Base-by-base conservation (phyloP, 2,797 vertebrate species). In the Lerista edwardsae region DNA sequence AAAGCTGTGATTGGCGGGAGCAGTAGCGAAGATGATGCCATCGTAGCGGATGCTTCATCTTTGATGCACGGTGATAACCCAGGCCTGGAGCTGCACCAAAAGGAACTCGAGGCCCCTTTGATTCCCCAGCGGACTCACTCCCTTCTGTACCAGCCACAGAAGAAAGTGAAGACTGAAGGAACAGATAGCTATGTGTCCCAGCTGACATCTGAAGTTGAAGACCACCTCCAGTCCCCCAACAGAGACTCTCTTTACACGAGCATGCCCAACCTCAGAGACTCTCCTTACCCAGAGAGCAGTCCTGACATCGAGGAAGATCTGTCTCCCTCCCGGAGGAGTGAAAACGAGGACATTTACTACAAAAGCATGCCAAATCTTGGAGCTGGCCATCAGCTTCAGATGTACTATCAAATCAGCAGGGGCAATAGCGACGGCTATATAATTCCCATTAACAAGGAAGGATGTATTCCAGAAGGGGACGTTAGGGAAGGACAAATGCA, bases 401-500 rank as follows among this genome's bases (percentile, higher is more conserved):
- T 97, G 95, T 99, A 98, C 96, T 99, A 99, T 96, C 98, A 99
- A 94, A 98, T 99, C 95, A 98, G 98, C 96, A 95, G 97, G 94
- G 98, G 97, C 90, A 98, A 97, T 89, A 99, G 98, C 4, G 99
- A 99, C 25, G 98, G 98, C 71, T 99, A 98, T 86, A 99, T 99
- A 87, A 98, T 99, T 95, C 98, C 99, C 88, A 97, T 98, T 89
- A 96, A 97, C 93, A 98, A 98, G 96, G 99, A 99, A 92, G 97
- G 96, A 93, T 97, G 97, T 92, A 96, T 98, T 93, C 98, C 98
- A 0, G 98, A 99, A 96, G 98, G 98, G 73, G 98, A 99, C 8
- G 98, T 99, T 91, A 97, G 97, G 95, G 98, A 99, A 98, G 98
- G 99, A 97, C 98, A 99, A 93, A 99, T 99, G 99, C 99, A 99